Base-by-base conservation (phyloP, 2,113 vertebrate species). In the Petrocephalus zakoni region DNA sequence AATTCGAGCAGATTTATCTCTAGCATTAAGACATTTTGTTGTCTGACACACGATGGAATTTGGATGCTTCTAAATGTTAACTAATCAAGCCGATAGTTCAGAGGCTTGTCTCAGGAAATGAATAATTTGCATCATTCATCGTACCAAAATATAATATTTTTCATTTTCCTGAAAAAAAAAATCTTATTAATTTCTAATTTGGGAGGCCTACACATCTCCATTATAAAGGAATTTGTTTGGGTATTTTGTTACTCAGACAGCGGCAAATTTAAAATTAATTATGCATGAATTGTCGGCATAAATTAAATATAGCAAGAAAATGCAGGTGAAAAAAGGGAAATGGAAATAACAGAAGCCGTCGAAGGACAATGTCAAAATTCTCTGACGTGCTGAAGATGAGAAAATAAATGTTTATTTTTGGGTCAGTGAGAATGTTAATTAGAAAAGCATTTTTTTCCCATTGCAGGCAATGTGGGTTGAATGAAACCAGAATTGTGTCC, bases 361-460 rank as follows among this genome's bases (percentile, higher is more conserved):
- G 95, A 94, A 95, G 93, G 93, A 93, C 93, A 94, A 90, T 91
- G 94, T 93, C 68, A 87, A 84, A 95, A 95, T 94, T 90, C 91
- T 91, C 91, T 88, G 55, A 91, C 68, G 89, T 86, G 92, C 89
- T 90, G 92, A 92, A 91, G 92, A 94, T 93, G 92, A 92, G 92
- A 92, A 94, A 94, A 95, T 94, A 94, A 95, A 91, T 92, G 95
- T 95, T 97, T 93, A 90, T 96, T 94, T 95, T 93, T 61, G 95
- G 96, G 96, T 97, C 96, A 97, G 91, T 96, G 95, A 92, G 93
- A 94, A 96, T 96, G 97, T 96, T 97, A 97, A 97, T 97, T 97
- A 96, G 95, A 96, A 96, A 92, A 94, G 88, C 91, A 91, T 92
- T 93, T 92, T 90, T 78, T 86, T 85, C 92, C 92, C 78, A 90